These are phyloP conservation scores for Corythaixoides concolor DNA, from an alignment of 2,113 vertebrate species.

Conservation along the genomic window DNA sequence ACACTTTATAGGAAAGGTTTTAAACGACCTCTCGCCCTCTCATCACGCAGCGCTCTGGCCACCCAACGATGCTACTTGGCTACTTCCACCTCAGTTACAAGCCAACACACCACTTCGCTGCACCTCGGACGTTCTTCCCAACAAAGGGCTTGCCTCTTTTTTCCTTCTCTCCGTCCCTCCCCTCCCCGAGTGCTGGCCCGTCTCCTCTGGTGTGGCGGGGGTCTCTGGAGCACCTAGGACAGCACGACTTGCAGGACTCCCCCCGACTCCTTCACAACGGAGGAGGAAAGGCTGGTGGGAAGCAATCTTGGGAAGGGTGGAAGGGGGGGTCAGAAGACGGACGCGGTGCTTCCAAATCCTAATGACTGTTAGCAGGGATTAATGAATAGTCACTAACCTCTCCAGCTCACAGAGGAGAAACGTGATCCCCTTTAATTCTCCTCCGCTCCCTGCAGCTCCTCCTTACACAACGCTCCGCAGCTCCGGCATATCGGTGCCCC, in stretches of 20 bases:
- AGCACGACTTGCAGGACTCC: not conserved
- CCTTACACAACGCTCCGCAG: not conserved
- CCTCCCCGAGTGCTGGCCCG: not conserved
- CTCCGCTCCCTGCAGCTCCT: not conserved
- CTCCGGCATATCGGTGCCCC: not conserved
- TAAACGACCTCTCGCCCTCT: not conserved
- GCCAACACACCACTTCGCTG: not conserved
- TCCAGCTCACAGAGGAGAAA: not conserved
- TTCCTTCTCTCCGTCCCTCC: no score
- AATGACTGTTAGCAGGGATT: not conserved
- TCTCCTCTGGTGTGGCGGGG: no score
- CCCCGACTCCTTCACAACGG: not conserved
- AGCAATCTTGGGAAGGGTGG: not conserved
- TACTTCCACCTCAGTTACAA: not conserved
- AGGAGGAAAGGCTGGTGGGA: not conserved
- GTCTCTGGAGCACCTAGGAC: not conserved
- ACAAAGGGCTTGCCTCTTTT: not conserved
- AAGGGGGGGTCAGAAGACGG: not conserved
- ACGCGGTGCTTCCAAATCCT: not conserved
- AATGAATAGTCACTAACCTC: slow-evolving; percentile 51
- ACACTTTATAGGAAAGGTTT: not conserved
- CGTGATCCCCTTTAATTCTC: not conserved
- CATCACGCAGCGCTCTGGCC: not conserved
- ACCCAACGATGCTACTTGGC: not conserved
- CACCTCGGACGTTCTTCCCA: not conserved